Evolutionary conservation across 2,888 invertebrate genomes (phyloP).

Genomic region (Lochmaea crataegi): DNA sequence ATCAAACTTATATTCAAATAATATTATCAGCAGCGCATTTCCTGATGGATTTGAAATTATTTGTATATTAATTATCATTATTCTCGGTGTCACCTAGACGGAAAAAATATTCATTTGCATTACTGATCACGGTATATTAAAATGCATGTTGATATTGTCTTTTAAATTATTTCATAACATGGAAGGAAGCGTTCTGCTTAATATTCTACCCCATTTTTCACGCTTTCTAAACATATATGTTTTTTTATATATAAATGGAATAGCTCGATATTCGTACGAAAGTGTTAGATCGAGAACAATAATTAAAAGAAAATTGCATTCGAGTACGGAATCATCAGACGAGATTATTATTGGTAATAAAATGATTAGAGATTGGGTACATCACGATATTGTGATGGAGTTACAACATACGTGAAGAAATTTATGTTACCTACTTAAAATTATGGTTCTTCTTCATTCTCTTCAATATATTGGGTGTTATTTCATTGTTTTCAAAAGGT

Average conservation of each 20-base stretch:
- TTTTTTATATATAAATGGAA: conserved; percentile 6
- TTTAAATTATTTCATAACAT: conserved; percentile 11
- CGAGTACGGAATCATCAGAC: background rate
- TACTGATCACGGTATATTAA: too few relatives aligned
- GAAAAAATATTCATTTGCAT: too few relatives aligned
- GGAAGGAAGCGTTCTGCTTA: background rate
- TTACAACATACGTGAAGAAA: background rate
- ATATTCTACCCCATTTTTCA: conserved; percentile 33
- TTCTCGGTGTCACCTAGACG: too few relatives aligned
- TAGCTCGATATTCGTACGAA: conserved; percentile 9
- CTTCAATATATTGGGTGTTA: too few relatives aligned
- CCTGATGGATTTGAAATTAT: too few relatives aligned
- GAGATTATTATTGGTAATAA: background rate
- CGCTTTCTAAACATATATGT: conserved; percentile 37
- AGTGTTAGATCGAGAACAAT: conserved; percentile 5
- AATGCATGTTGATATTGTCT: too few relatives aligned
- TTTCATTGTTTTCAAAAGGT: too few relatives aligned
- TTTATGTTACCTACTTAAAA: too few relatives aligned
- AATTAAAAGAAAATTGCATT: conserved; percentile 12
- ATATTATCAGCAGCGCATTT: too few relatives aligned
- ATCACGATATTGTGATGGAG: background rate
- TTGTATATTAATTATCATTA: too few relatives aligned
- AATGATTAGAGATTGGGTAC: background rate
- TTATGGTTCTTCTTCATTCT: too few relatives aligned
- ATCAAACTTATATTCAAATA: too few relatives aligned